Evolutionary conservation across 2,888 invertebrate species (phyloP).

Genomic region (Leptopilina drosophilae): DNA sequence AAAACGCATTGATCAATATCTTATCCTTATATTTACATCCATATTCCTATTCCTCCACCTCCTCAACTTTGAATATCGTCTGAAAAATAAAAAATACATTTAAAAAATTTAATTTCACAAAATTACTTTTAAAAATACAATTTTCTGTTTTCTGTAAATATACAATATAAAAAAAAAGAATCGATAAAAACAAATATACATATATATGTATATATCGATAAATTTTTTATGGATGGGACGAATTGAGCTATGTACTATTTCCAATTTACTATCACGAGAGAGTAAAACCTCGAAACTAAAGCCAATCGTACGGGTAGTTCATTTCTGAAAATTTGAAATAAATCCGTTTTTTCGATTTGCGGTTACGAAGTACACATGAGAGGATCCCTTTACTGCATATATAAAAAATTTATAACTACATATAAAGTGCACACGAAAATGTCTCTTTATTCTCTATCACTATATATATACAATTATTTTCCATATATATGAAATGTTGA

Average conservation of each 20-base stretch:
- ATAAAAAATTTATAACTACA: slow-evolving; percentile 10
- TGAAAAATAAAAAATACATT: too few relatives aligned
- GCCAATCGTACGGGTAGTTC: neutral
- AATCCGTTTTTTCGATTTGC: slow-evolving; percentile 28
- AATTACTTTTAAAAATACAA: too few relatives aligned
- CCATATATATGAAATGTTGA: too few relatives aligned
- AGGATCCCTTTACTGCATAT: neutral
- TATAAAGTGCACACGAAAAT: neutral
- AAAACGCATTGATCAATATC: too few relatives aligned
- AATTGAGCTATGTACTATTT: slow-evolving; percentile 14
- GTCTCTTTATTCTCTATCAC: neutral
- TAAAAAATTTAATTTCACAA: too few relatives aligned
- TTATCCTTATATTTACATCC: too few relatives aligned
- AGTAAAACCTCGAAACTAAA: slow-evolving; percentile 35
- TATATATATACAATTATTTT: too few relatives aligned
- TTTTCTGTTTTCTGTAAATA: too few relatives aligned
- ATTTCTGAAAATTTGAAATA: slow-evolving; percentile 12
- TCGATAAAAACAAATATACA: too few relatives aligned
- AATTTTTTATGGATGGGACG: neutral
- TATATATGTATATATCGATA: neutral
- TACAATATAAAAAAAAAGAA: too few relatives aligned
- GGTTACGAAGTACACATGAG: neutral
- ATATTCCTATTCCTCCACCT: too few relatives aligned
- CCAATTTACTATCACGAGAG: neutral
- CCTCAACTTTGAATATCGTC: too few relatives aligned